Evolutionary conservation across 2,797 vertebrate species (phyloP).

Genomic region (Alauda arvensis): DNA sequence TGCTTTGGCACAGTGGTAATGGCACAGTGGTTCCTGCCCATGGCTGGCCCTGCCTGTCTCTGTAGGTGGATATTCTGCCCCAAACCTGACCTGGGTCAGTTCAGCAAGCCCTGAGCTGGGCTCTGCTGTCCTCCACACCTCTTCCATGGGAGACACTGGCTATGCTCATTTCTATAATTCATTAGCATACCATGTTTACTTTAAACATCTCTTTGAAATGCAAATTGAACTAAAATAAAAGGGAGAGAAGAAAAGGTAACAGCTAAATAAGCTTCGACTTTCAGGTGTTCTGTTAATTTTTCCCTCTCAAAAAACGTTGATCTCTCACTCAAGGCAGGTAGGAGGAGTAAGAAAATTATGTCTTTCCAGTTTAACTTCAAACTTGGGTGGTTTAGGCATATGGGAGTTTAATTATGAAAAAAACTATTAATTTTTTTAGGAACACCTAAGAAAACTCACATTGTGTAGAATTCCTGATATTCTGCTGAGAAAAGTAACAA

Average conservation of each 20-base stretch:
- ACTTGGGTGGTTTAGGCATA: neutral
- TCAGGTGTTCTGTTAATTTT: neutral
- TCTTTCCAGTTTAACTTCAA: neutral
- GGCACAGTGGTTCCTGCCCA: neutral
- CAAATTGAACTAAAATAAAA: neutral
- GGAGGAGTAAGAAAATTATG: neutral
- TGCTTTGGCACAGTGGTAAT: neutral
- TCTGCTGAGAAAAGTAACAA: neutral
- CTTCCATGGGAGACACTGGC: neutral
- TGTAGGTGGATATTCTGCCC: neutral
- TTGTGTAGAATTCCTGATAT: neutral
- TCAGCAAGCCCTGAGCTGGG: neutral
- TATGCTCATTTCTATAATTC: neutral
- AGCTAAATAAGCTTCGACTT: neutral
- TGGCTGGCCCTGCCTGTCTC: neutral
- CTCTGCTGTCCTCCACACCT: neutral
- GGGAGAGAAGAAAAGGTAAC: neutral
- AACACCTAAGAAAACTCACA: neutral
- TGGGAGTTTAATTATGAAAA: neutral
- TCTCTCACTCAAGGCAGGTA: neutral
- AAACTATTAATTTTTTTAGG: neutral
- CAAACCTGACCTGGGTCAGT: neutral
- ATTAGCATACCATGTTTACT: neutral
- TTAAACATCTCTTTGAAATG: neutral
- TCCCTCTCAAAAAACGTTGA: neutral